phyloP scores from a whole-genome alignment of 1,140 invertebrate genomes.

The Tyrophagus putrescentiae region DNA sequence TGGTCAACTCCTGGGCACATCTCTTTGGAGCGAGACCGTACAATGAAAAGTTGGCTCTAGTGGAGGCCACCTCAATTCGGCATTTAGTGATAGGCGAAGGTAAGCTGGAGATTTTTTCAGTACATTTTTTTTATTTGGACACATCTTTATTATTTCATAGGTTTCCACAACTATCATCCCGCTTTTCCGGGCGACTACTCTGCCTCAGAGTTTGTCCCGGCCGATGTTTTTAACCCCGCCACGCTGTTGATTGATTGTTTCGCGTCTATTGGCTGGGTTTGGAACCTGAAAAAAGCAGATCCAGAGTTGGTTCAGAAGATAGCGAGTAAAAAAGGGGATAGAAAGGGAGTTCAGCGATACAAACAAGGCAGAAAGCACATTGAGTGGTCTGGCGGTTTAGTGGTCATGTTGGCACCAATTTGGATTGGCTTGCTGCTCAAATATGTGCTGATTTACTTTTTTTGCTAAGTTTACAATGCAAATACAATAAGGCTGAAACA shows the following conservation, averaged over 20 bases:
- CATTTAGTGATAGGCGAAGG: conserved; percentile 43
- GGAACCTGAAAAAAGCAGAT: too few relatives aligned
- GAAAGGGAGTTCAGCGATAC: too few relatives aligned
- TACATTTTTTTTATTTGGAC: neutral
- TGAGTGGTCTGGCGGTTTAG: too few relatives aligned
- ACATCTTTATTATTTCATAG: conserved; percentile 37
- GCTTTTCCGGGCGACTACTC: conserved; percentile 90
- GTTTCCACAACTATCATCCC: conserved; percentile 80
- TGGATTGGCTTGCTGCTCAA: too few relatives aligned
- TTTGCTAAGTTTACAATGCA: too few relatives aligned
- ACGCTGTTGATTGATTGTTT: conserved; percentile 46
- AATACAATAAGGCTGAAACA: too few relatives aligned
- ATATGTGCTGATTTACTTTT: too few relatives aligned
- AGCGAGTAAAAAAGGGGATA: too few relatives aligned
- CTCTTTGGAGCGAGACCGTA: conserved; percentile 80
- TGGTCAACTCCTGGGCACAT: conserved; percentile 87
- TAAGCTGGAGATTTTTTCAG: conserved; percentile 36
- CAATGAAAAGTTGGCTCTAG: conserved; percentile 49
- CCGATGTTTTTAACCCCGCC: conserved; percentile 44
- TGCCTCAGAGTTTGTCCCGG: conserved; percentile 60
- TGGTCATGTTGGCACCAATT: too few relatives aligned
- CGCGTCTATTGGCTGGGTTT: conserved; percentile 43
- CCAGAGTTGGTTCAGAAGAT: too few relatives aligned
- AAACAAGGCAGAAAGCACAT: too few relatives aligned
- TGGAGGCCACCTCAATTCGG: too few relatives aligned